Evolutionary conservation across 2,113 vertebrate species (phyloP).

Genomic region (Ptilorrhoa leucosticta): DNA sequence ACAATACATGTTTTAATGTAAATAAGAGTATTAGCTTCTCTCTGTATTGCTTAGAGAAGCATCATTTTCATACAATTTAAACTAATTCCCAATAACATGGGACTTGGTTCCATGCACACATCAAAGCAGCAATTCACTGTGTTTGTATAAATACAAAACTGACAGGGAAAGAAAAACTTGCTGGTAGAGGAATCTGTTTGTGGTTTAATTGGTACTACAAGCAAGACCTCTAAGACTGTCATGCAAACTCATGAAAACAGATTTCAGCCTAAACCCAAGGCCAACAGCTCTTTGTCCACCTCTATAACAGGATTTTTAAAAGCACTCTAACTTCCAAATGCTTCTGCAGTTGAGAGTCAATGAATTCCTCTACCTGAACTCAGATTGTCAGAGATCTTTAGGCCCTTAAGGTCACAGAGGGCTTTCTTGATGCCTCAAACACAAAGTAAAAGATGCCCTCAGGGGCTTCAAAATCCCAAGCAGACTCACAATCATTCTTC

Average conservation of each 20-base stretch:
- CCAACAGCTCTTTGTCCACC: not conserved
- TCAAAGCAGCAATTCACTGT: conserved; percentile 37
- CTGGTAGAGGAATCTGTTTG: not conserved
- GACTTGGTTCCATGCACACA: conserved; percentile 9
- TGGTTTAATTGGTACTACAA: not conserved
- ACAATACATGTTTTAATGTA: conserved; percentile 68
- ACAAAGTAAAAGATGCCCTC: not conserved
- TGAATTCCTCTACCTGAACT: not conserved
- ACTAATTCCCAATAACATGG: conserved; percentile 56
- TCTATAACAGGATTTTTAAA: not conserved
- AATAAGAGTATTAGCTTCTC: conserved; percentile 57
- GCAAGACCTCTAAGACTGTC: not conserved
- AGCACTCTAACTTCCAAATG: not conserved
- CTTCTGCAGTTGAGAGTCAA: not conserved
- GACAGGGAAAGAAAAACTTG: not conserved
- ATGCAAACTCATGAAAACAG: not conserved
- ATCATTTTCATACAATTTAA: conserved; percentile 64
- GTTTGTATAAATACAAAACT: conserved; percentile 41
- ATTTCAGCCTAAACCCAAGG: not conserved
- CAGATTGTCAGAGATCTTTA: not conserved
- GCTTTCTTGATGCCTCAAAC: not conserved
- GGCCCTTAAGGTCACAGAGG: not conserved
- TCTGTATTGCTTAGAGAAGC: conserved; percentile 59
- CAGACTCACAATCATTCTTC: not conserved
- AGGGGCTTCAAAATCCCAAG: not conserved